Percentiles rank a stretch among this genome's conserved stretches.
Evolutionary conservation across 2,888 invertebrate species (phyloP).

Genomic region (Mamestra brassicae): DNA sequence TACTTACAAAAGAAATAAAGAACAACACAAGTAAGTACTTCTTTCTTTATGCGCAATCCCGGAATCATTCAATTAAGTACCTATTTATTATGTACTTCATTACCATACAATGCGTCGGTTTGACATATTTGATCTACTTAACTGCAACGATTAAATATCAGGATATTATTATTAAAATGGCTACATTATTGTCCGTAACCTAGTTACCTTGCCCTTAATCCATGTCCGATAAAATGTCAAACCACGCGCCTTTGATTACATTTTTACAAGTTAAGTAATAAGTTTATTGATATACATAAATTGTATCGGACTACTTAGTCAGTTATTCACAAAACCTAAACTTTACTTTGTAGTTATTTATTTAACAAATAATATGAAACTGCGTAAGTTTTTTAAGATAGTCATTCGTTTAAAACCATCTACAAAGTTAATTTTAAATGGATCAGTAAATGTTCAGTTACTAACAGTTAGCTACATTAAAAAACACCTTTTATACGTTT

Average conservation of each 20-base stretch:
- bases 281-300: neutral
- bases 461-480: too few relatives aligned
- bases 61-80: constrained; percentile 36
- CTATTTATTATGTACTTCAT: constrained; percentile 59
- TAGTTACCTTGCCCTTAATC: constrained; percentile 81
- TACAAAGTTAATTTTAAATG: neutral
- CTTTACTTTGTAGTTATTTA: too few relatives aligned
- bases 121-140: constrained; percentile 44
- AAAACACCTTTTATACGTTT: too few relatives aligned
- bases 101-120: constrained; percentile 68
- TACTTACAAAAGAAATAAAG: constrained; percentile 4
- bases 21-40: neutral
- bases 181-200: constrained; percentile 74
- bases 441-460: too few relatives aligned
- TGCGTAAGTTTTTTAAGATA: neutral
- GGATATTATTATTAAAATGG: constrained; percentile 43
- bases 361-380: neutral
- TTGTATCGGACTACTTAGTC: neutral
- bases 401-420: too few relatives aligned
- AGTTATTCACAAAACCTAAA: neutral
- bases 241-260: constrained; percentile 33
- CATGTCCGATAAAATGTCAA: constrained; percentile 70
- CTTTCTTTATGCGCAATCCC: constrained; percentile 30
- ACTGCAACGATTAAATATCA: constrained; percentile 24
- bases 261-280: constrained; percentile 4